phyloP scores from a whole-genome alignment of 2,797 vertebrate genomes.

The Danio jaintianensis region DNA sequence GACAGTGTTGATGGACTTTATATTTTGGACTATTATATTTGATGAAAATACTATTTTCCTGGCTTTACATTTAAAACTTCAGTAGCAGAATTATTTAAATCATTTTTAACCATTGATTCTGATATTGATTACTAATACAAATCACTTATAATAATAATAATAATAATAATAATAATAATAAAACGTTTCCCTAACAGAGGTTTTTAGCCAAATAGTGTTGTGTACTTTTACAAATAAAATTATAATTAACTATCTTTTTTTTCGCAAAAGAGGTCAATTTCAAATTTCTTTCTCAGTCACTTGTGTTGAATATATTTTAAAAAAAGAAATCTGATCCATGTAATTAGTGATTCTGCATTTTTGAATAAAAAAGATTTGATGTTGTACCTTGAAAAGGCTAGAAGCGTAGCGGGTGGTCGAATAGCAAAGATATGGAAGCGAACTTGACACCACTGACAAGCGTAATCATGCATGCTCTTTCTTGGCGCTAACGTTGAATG shows the following conservation, averaged over 20 bases:
- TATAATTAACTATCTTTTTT: background rate
- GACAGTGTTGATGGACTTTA: too few species aligned
- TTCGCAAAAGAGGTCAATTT: too few species aligned
- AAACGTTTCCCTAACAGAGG: too few species aligned
- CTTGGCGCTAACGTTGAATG: conserved; percentile 35
- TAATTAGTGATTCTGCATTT: background rate
- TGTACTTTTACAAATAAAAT: conserved; percentile 10
- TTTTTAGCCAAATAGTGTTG: conserved; percentile 23
- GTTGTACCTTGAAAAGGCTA: background rate
- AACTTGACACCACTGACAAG: conserved; percentile 46
- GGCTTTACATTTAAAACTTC: too few species aligned
- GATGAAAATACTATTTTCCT: too few species aligned
- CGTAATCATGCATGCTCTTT: conserved; percentile 50
- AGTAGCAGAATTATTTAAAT: too few species aligned
- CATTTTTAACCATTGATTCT: too few species aligned
- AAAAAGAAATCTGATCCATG: background rate
- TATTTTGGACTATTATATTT: too few species aligned
- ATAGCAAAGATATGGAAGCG: background rate
- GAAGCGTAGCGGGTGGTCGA: conserved; percentile 14
- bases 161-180: too few species aligned
- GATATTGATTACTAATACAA: too few species aligned
- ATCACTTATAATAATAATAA: too few species aligned
- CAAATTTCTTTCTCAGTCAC: background rate
- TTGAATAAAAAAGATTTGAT: background rate
- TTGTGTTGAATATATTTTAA: background rate